phyloP scores from a whole-genome alignment of 1,140 invertebrate genomes.

The Adelges cooleyi region DNA sequence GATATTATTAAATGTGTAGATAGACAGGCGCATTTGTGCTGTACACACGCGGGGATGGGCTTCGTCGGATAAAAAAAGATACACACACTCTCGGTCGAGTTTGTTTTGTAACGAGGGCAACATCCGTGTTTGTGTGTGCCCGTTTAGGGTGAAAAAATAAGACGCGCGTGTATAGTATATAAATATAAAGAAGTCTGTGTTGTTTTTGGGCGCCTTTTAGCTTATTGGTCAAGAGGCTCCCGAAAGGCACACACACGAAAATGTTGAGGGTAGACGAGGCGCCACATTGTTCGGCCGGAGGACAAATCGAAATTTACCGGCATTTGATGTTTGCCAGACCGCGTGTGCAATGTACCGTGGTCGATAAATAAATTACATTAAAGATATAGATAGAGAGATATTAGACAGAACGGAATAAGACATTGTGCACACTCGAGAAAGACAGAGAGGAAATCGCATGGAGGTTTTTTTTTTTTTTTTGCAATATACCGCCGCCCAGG shows the following conservation, averaged over 20 bases:
- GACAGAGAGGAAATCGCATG: too few relatives aligned
- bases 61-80: too few relatives aligned
- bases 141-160: constrained; percentile 16
- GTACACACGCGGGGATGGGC: too few relatives aligned
- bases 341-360: neutral
- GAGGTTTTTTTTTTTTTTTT: too few relatives aligned
- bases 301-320: constrained; percentile 26
- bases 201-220: constrained; percentile 27
- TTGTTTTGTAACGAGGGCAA: constrained; percentile 22
- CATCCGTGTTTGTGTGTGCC: neutral
- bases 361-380: neutral
- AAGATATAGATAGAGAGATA: neutral
- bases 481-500: too few relatives aligned
- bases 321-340: constrained; percentile 3
- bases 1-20: too few relatives aligned
- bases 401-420: neutral
- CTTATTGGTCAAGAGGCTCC: constrained; percentile 19
- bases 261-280: neutral
- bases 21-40: too few relatives aligned
- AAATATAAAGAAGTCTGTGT: constrained; percentile 2
- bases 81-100: neutral
- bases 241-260: neutral
- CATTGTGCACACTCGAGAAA: neutral
- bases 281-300: constrained; percentile 16
- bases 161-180: neutral